A percentile compares a stretch with the other conserved stretches of the same genome.
These are phyloP conservation scores for Podarcis muralis DNA, from an alignment of 2,113 vertebrate species.

Conservation along the genomic window DNA sequence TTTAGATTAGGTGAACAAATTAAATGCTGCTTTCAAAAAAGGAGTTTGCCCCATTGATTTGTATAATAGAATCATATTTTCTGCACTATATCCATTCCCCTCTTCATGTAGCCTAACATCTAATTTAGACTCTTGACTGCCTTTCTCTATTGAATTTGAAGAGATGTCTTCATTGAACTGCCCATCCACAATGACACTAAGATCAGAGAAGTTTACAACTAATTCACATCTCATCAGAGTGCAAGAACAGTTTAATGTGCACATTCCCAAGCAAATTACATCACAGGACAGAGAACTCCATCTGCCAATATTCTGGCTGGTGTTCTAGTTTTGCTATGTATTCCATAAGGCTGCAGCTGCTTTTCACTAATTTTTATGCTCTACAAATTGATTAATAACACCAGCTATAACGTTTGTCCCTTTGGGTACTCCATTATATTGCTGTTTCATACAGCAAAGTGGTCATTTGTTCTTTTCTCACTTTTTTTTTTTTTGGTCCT, in stretches of 20 bases:
- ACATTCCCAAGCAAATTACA: conserved; percentile 24
- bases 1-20: conserved; percentile 56
- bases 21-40: conserved; percentile 30
- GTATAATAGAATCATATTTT: conserved; percentile 61
- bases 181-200: conserved; percentile 34
- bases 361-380: conserved; percentile 16
- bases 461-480: neutral
- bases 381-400: neutral
- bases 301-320: neutral
- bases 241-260: neutral
- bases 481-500: neutral
- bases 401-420: neutral
- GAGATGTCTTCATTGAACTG: conserved; percentile 59
- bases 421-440: neutral
- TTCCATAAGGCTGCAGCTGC: neutral
- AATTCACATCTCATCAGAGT: conserved; percentile 24
- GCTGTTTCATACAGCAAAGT: neutral
- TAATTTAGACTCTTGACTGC: conserved; percentile 65
- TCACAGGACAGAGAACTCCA: conserved; percentile 21
- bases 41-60: conserved; percentile 55
- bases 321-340: neutral
- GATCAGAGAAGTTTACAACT: conserved; percentile 20
- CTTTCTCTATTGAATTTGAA: conserved; percentile 55
- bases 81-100: conserved; percentile 43
- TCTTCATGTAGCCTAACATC: conserved; percentile 63